phyloP scores from a whole-genome alignment of 64 coral and sea anemone genomes.

The Pocillopora verrucosa region DNA sequence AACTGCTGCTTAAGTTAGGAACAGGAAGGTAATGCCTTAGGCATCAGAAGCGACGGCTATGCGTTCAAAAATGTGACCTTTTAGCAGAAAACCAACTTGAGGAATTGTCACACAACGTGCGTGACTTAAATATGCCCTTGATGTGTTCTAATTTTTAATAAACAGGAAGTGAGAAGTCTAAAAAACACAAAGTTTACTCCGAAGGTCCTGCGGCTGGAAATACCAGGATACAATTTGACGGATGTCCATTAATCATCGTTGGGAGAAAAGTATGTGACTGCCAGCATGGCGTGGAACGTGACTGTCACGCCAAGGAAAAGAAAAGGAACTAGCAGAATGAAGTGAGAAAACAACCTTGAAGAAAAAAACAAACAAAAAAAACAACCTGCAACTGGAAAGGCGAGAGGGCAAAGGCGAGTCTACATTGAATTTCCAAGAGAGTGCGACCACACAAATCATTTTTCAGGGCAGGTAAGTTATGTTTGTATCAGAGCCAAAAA shows the following conservation, averaged over 20 bases:
- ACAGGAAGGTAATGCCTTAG: too few species aligned
- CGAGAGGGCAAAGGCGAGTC: background rate
- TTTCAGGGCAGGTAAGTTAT: background rate
- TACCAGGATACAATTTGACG: constrained; percentile 39
- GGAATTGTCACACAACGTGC: too few species aligned
- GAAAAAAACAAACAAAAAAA: too few species aligned
- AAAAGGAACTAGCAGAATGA: constrained; percentile 30
- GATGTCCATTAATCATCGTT: constrained; percentile 33
- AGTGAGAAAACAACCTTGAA: background rate
- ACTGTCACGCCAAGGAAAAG: constrained; percentile 58
- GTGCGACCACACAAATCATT: background rate
- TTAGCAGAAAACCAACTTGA: too few species aligned
- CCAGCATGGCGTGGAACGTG: constrained; percentile 63
- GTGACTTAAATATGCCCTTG: too few species aligned
- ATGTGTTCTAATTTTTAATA: constrained; percentile 4
- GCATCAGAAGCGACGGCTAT: too few species aligned
- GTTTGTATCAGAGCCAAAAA: background rate
- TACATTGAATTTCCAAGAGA: background rate
- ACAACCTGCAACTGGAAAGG: background rate
- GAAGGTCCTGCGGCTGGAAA: background rate
- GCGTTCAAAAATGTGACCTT: too few species aligned
- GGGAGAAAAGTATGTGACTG: constrained; percentile 52
- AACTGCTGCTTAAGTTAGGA: too few species aligned
- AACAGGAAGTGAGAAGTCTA: constrained; percentile 5
- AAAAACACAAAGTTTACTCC: constrained; percentile 48